A percentile compares a stretch with the other conserved stretches of the same genome.
Conservation (phyloP, 2,797 vertebrate species). For the Rhynchonycteris naso region DNA sequence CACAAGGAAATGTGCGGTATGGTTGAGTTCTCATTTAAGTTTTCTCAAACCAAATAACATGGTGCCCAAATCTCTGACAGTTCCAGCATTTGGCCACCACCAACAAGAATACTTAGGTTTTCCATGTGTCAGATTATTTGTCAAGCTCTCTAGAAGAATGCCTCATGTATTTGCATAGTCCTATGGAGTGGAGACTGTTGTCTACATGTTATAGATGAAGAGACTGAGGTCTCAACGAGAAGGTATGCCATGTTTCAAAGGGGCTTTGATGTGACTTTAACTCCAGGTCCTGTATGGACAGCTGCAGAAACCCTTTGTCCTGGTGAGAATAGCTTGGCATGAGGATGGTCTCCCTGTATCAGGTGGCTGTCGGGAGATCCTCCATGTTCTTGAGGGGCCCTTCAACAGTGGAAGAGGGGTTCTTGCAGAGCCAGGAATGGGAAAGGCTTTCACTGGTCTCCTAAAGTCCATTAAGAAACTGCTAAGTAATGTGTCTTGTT, state of each 20-base stretch:
- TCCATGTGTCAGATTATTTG: rapidly evolving
- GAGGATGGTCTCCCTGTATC: rapidly evolving
- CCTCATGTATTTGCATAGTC: rapidly evolving
- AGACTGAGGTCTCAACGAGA: rapidly evolving
- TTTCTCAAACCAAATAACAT: rapidly evolving
- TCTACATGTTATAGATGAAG: too few relatives aligned
- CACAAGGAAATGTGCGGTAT: rapidly evolving
- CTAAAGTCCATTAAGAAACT: rapidly evolving
- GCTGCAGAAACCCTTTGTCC: background rate
- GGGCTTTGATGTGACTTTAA: rapidly evolving
- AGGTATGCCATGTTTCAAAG: rapidly evolving
- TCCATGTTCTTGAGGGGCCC: rapidly evolving
- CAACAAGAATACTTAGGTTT: rapidly evolving
- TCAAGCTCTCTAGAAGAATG: background rate
- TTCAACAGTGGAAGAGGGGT: background rate
- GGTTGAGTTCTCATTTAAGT: background rate
- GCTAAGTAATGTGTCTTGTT: rapidly evolving
- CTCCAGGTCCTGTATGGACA: rapidly evolving
- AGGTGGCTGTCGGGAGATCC: rapidly evolving
- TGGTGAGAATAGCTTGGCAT: rapidly evolving
- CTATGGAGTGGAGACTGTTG: rapidly evolving
- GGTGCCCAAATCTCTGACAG: rapidly evolving
- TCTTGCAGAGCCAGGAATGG: background rate
- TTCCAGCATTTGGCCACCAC: rapidly evolving
- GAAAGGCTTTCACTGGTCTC: too few relatives aligned